Conservation (phyloP, 92 coral and sea anemone species). For the Zoanthus solanderi region DNA sequence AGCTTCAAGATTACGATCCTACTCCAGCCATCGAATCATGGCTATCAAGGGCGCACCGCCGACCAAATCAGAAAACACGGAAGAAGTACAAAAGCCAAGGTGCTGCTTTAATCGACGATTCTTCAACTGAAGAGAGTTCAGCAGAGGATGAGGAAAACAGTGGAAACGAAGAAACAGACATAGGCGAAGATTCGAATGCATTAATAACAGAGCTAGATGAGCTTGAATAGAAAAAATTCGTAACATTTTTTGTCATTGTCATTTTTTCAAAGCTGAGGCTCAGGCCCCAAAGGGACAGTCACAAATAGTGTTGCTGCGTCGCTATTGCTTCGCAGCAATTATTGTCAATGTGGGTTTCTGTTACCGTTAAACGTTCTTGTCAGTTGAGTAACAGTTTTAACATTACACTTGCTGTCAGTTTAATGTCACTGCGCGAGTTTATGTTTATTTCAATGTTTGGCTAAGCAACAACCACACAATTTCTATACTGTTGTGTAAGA, state of each 20-base stretch:
- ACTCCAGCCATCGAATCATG: slow-evolving; percentile 22
- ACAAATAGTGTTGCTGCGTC: slow-evolving; percentile 43
- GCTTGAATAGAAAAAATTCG: slow-evolving; percentile 9
- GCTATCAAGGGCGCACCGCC: slow-evolving; percentile 20
- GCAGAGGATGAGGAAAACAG: slow-evolving; percentile 16
- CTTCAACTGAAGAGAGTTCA: slow-evolving; percentile 9
- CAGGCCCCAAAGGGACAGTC: slow-evolving; percentile 44
- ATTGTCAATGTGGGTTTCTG: slow-evolving; percentile 46
- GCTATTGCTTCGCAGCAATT: slow-evolving; percentile 32
- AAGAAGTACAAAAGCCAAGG: slow-evolving; percentile 28
- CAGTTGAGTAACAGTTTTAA: slow-evolving; percentile 37
- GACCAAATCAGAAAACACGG: slow-evolving; percentile 37
- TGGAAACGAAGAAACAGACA: slow-evolving; percentile 2
- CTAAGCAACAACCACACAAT: slow-evolving; percentile 40
- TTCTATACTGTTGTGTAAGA: slow-evolving; percentile 35
- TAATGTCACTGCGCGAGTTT: slow-evolving; percentile 39
- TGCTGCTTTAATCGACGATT: slow-evolving; percentile 9
- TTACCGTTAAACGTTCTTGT: slow-evolving; percentile 47
- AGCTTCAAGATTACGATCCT: slow-evolving; percentile 27
- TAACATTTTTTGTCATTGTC: slow-evolving; percentile 46
- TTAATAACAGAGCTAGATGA: slow-evolving; percentile 13
- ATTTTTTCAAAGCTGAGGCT: slow-evolving; percentile 32
- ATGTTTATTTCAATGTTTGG: slow-evolving; percentile 38
- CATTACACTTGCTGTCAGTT: slow-evolving; percentile 30
- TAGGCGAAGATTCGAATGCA: slow-evolving; percentile 10